Evolutionary conservation across 2,113 vertebrate species (phyloP).

Genomic region (Ammodytes marinus): DNA sequence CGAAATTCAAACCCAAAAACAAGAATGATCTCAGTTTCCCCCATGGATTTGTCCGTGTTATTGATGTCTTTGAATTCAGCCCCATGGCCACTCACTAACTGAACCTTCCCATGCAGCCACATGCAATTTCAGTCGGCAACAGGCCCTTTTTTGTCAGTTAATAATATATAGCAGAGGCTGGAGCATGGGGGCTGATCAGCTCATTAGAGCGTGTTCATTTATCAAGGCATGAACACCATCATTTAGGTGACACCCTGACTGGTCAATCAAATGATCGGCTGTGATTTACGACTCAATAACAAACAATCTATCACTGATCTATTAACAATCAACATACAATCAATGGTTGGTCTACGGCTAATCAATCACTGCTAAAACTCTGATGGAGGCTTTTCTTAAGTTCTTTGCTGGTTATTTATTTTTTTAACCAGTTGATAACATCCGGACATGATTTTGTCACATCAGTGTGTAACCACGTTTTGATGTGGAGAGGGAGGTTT

Average conservation of each 20-base stretch:
- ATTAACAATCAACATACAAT: conserved; percentile 56
- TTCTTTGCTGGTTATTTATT: not conserved
- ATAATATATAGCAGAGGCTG: conserved; percentile 23
- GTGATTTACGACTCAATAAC: conserved; percentile 51
- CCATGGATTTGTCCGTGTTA: not conserved
- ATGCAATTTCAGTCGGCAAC: not conserved
- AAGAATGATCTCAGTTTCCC: not conserved
- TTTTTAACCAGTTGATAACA: not conserved
- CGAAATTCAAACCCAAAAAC: conserved; percentile 11
- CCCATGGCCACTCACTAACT: not conserved
- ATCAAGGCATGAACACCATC: conserved; percentile 44
- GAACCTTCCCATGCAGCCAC: not conserved
- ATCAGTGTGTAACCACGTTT: not conserved
- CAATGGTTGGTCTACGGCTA: conserved; percentile 31
- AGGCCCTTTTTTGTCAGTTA: conserved; percentile 13
- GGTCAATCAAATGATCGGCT: conserved; percentile 41
- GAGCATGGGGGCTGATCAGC: not conserved
- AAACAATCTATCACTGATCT: conserved; percentile 61
- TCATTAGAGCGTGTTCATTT: conserved; percentile 49
- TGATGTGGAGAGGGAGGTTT: conserved; percentile 23
- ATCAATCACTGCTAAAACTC: conserved; percentile 18
- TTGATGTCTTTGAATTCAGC: conserved; percentile 4
- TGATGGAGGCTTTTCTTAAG: not conserved
- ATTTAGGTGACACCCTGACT: conserved; percentile 24
- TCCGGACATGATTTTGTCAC: not conserved